Evolutionary conservation across 2,113 vertebrate genomes (phyloP), one percentile per base, ranked within the genome.

Genomic region (Chamaea fasciata): DNA sequence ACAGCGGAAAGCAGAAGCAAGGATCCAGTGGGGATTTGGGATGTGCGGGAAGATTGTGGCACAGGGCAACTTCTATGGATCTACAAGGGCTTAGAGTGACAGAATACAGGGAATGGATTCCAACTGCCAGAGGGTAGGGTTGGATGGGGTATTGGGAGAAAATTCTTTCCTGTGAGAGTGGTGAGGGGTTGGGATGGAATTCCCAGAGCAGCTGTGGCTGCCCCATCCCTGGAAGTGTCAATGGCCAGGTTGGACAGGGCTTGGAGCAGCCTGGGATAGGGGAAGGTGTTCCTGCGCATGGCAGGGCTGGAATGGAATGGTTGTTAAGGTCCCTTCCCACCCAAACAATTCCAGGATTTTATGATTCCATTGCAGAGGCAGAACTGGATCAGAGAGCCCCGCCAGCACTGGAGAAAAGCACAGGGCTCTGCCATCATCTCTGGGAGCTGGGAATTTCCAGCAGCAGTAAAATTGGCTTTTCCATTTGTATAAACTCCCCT

Each of bases 401-500:
- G 68, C 50, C 62, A 23, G 80, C 0, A 0, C 64, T 31, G 64
- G 49, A 67, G 75, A 55, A 13, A 49, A 83, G 53, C 39, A 10
- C 37, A 53, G 31, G 60, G 33, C 33, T 70, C 69, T 87, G 95
- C 69, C 83, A 37, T 55, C 39, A 49, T 41, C 4, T 3, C 83
- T 33, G 68, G 1, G 1, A 92, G 75, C 65, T 70, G 86, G 22
- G 55, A 77, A 75, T 92, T 92, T 88, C 81, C 60, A 86, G 46
- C 78, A 62, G 80, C 41, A 2, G 77, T 67, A 89, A 65, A 53
- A 95, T 41, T 63, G 79, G 64, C 95, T 89, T 87, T 92, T 68
- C 44, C 62, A 33, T 77, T 92, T 49, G 65, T 84, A 89, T 56
- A 84, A 94, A 97, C 70, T 63, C 62, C 84, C 73, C 86, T 95